phyloP scores from a whole-genome alignment of 1,140 invertebrate genomes.

The Battus philenor region DNA sequence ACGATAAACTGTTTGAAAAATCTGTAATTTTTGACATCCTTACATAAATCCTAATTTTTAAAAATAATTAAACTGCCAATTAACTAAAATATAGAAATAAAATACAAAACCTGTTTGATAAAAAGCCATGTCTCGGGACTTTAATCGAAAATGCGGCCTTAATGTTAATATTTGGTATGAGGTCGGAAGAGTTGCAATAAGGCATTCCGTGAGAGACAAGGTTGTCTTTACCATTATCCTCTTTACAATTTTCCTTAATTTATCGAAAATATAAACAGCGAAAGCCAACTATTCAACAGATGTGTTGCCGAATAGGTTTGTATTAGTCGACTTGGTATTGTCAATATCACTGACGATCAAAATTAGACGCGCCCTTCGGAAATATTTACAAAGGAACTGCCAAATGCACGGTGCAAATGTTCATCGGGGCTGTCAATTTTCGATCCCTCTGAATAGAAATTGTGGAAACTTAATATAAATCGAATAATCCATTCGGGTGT shows the following conservation, averaged over 20 bases:
- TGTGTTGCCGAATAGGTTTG: conserved; percentile 37
- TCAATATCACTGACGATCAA: conserved; percentile 61
- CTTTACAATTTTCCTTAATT: conserved; percentile 3
- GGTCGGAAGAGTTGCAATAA: conserved; percentile 7
- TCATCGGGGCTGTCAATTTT: conserved; percentile 36
- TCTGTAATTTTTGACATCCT: too few relatives aligned
- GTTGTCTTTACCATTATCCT: neutral
- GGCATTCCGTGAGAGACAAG: neutral
- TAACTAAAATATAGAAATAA: too few relatives aligned
- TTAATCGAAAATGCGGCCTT: too few relatives aligned
- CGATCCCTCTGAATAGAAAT: conserved; percentile 66
- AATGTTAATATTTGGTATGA: too few relatives aligned
- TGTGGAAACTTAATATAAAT: conserved; percentile 74
- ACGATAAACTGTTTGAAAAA: too few relatives aligned
- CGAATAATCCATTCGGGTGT: conserved; percentile 64
- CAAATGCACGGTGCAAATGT: conserved; percentile 48
- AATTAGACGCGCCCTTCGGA: conserved; percentile 52
- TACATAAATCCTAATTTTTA: too few relatives aligned
- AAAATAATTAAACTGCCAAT: too few relatives aligned
- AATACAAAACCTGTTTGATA: too few relatives aligned
- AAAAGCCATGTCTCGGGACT: too few relatives aligned
- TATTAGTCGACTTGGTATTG: conserved; percentile 49
- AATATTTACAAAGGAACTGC: conserved; percentile 63
- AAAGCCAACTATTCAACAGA: conserved; percentile 42
- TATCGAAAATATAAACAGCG: conserved; percentile 5